Evolutionary conservation across 2,113 vertebrate genomes (phyloP).

Genomic region (Fregata magnificens): DNA sequence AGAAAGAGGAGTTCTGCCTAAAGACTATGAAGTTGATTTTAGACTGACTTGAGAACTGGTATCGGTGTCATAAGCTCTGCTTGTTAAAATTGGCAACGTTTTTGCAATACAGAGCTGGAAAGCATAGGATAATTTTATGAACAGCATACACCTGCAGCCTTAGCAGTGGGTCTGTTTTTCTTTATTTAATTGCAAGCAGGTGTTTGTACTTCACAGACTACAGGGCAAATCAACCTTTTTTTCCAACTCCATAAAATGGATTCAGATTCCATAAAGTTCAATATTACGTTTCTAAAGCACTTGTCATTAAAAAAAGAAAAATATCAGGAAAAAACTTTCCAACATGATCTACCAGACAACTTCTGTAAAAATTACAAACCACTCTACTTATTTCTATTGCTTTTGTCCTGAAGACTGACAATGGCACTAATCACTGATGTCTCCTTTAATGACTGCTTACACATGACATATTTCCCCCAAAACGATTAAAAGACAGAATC

Average conservation of each 20-base stretch:
- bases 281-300: not conserved
- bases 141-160: not conserved
- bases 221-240: not conserved
- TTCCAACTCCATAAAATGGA: not conserved
- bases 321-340: not conserved
- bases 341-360: not conserved
- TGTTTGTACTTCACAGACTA: not conserved
- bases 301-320: not conserved
- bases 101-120: not conserved
- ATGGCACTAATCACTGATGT: not conserved
- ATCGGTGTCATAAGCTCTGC: not conserved
- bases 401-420: not conserved
- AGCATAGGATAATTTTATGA: not conserved
- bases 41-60: not conserved
- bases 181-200: not conserved
- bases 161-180: not conserved
- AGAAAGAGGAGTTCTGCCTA: not conserved
- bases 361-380: not conserved
- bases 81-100: not conserved
- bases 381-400: not conserved
- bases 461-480: rapidly evolving
- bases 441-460: not conserved
- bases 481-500: not conserved
- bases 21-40: not conserved
- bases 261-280: not conserved